Evolutionary conservation across 2,113 vertebrate species (phyloP), one percentile per base, ranked within the genome.

Genomic region (Glaucomys volans): DNA sequence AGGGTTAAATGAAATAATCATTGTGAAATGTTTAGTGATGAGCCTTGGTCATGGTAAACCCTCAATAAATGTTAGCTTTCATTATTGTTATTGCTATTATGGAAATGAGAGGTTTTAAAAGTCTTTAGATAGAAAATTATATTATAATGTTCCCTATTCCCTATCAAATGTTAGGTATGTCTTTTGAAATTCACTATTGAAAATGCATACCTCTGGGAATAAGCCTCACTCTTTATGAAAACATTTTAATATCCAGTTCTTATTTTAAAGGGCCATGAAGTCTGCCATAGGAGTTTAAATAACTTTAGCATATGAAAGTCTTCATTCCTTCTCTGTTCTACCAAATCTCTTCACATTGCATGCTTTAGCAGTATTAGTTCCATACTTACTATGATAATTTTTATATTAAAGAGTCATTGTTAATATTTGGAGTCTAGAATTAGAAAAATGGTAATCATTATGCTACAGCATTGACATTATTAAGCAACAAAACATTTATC

Each of bases 101-200:
- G 71, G 62, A 95, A 82, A 40, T 77, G 42, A 95, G 37, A 83
- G 20, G 18, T 79, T 57, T 62, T 54, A 42, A 54, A 75, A 59
- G 18, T 59, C 90, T 82, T 90, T 76, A 82, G 44, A 11, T 95
- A 17, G n/a, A 71, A 87, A 91, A 71, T 96, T 67, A 83, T 83
- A 79, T 26, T 69, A 35, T 74, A 91, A 75, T 91, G 32, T 76
- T 94, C 44, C 90, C 10, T 86, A 47, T 83, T 87, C 4, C 54
- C 88, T 84, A 81, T 77, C 64, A 85, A 81, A 89, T 12, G 64
- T 87, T 32, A 94, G 22, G 30, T 0, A 40, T 47, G 1, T 69
- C 35, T 90, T 92, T 83, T 97, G 88, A 96, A 54, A 92, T 59
- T 92, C 9, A 54, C 26, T 89, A 35, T 26, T 93, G 72, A 89